Evolutionary conservation across 2,797 vertebrate species (phyloP).

Genomic region (Hydrocynus forskahlii): DNA sequence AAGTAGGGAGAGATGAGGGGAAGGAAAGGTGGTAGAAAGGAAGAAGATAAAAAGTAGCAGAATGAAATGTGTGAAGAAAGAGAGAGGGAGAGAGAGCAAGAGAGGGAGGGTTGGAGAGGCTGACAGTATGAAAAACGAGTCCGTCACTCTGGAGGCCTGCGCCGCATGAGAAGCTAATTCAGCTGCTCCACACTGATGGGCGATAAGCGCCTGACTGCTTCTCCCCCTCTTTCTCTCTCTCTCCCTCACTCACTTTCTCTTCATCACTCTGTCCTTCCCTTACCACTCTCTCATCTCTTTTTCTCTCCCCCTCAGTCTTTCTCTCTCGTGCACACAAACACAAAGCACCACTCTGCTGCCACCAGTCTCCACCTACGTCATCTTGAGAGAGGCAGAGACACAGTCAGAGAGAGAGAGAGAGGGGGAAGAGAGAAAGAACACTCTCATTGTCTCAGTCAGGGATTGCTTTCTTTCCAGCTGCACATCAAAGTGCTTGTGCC

Average conservation of each 20-base stretch:
- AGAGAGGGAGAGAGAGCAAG: neutral
- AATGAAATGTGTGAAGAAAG: neutral
- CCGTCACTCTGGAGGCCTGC: slow-evolving; percentile 47
- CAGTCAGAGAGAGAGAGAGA: neutral
- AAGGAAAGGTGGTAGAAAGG: neutral
- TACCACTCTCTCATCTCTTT: neutral
- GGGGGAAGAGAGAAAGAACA: neutral
- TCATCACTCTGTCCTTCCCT: neutral
- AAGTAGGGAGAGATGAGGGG: neutral
- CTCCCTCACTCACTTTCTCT: neutral
- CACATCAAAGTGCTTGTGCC: slow-evolving; percentile 70
- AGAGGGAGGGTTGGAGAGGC: slow-evolving; percentile 14
- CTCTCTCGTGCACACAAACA: neutral
- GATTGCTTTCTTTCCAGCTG: slow-evolving; percentile 70
- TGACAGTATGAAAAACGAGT: slow-evolving; percentile 58
- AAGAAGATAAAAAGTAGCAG: neutral
- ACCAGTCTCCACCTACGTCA: slow-evolving; percentile 5
- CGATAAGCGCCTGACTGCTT: slow-evolving; percentile 63
- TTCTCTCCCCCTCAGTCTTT: neutral
- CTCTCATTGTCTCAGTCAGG: slow-evolving; percentile 70
- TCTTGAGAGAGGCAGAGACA: neutral
- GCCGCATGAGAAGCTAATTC: slow-evolving; percentile 54
- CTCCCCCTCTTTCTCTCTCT: slow-evolving; percentile 9
- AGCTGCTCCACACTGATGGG: slow-evolving; percentile 50
- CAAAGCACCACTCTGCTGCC: neutral